Conservation (phyloP, 2,888 invertebrate genomes). For the Marasmarcha lunaedactyla region DNA sequence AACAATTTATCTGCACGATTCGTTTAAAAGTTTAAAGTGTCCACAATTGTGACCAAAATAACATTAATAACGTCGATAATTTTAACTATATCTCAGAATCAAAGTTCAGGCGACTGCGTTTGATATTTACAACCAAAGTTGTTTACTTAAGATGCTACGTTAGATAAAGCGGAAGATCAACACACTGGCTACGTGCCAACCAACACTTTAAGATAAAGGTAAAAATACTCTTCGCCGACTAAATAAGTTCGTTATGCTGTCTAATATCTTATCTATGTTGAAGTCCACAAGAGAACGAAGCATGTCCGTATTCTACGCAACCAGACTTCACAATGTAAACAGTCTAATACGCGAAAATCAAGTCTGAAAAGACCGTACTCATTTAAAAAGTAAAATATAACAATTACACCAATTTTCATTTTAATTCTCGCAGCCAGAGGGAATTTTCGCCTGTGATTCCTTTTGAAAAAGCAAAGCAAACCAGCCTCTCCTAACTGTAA, state of each 20-base stretch:
- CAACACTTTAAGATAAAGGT: conserved; percentile 26
- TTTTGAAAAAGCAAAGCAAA: conserved; percentile 19
- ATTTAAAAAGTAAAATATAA: neutral
- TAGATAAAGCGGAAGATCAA: conserved; percentile 26
- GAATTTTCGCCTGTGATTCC: neutral
- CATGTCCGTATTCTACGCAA: too few relatives aligned
- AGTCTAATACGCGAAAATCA: neutral
- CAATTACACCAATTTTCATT: neutral
- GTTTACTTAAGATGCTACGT: conserved; percentile 17
- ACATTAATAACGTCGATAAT: neutral
- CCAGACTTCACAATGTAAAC: too few relatives aligned
- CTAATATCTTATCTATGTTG: neutral
- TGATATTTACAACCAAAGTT: conserved; percentile 1
- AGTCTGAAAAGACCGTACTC: neutral
- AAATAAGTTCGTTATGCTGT: conserved; percentile 1
- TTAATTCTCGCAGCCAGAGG: neutral
- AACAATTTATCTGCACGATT: too few relatives aligned
- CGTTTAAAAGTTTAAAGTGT: neutral
- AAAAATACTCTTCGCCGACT: conserved; percentile 2
- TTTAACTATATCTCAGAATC: conserved; percentile 1
- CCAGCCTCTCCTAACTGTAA: conserved; percentile 35
- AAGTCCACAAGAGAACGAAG: neutral
- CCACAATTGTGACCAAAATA: neutral
- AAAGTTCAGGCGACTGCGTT: conserved; percentile 1
- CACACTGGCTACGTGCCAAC: conserved; percentile 39